Evolutionary conservation across 2,888 invertebrate species (phyloP), one percentile per base, ranked within the genome.

Genomic region (Leptinotarsa haldemani): DNA sequence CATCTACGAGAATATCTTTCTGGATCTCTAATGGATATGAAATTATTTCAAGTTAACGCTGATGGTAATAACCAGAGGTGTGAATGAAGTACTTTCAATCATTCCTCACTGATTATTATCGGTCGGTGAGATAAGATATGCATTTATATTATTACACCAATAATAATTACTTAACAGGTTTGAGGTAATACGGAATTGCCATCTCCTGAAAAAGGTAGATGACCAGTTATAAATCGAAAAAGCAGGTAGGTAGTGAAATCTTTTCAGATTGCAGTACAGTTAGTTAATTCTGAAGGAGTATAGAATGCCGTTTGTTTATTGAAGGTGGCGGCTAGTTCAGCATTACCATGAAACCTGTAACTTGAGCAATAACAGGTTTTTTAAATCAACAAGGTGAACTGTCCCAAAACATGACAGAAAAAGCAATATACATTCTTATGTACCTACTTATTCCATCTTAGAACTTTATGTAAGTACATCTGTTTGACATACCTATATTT

Each of bases 351-450:
- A 18, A 56, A 61, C 30, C 61, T 61, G 61, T 30, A 61, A 61
- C 30, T 61, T 18, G 25, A 30, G 61, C 61, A 61, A n/a, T n/a
- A 61, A 61, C 61, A 61, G 61, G 61, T 61, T 61, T 58, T 5
- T 30, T 0, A 61, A 20, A 56, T 56, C 61, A 9, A 61, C 25
- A 30, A 16, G 15, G 30, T 30, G 1, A 61, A 4, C n/a, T 61
- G 15, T 61, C 16, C 12, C 25, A 40, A 25, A 30, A 61, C 16
- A 40, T 52, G n/a, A 18, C 18, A 12, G 1, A 52, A 18, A 40
- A 40, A 2, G 2, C 40, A 40, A 40, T 40, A 40, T 40, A 40
- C 9, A 40, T 9, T 40, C 9, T 40, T 40, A 40, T 40, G 40
- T 9, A 40, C 40, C 12, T 9, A 12, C 2, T 40, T 40, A 40